These are phyloP conservation scores for Bos javanicus DNA, from an alignment of 2,113 vertebrate species.

Conservation along the genomic window DNA sequence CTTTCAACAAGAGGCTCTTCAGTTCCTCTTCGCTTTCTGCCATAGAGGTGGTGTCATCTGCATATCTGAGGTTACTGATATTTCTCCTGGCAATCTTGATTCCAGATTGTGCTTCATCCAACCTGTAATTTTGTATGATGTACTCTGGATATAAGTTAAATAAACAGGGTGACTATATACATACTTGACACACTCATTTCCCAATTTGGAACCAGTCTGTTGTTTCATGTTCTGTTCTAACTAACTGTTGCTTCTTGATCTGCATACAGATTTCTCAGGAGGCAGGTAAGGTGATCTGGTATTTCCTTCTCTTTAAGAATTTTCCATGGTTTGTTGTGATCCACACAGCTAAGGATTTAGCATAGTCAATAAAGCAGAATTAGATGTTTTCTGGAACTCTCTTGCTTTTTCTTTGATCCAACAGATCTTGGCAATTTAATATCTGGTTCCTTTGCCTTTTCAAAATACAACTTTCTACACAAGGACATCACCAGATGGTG, in stretches of 20 bases:
- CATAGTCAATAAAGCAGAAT: not conserved
- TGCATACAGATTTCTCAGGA: not conserved
- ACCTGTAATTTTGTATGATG: not conserved
- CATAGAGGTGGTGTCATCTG: not conserved
- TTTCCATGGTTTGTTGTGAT: not conserved
- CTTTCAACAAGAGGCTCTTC: not conserved
- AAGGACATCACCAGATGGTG: not conserved
- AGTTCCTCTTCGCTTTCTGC: not conserved
- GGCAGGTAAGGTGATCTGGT: not conserved
- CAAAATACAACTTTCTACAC: not conserved
- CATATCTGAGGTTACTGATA: not conserved
- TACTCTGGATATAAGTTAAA: not conserved
- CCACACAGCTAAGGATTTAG: not conserved
- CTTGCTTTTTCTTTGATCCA: not conserved
- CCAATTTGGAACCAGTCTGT: not conserved
- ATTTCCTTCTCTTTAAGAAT: not conserved
- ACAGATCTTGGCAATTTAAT: not conserved
- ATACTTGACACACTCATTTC: not conserved
- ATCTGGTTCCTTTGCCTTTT: not conserved
- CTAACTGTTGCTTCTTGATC: not conserved
- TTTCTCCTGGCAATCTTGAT: not conserved
- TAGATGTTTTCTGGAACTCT: not conserved
- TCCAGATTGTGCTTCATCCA: not conserved
- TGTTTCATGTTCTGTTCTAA: not conserved
- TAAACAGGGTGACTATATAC: not conserved